Evolutionary conservation across 2,113 vertebrate species (phyloP).

Genomic region (Salvelinus fontinalis): DNA sequence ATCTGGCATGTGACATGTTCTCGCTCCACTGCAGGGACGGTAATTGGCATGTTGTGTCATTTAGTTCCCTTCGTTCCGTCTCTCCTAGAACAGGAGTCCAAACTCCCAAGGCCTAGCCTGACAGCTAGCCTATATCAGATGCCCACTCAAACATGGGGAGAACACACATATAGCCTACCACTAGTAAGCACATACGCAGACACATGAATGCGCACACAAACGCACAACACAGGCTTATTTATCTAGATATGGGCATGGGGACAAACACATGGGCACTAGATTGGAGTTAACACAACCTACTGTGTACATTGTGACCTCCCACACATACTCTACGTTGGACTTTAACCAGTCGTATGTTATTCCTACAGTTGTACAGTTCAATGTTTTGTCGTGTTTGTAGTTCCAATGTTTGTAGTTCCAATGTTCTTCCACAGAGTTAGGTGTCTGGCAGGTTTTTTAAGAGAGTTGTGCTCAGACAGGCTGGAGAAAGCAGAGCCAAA

Average conservation of each 20-base stretch:
- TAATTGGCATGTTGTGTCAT: not conserved
- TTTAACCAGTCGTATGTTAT: no score
- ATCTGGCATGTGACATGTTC: no score
- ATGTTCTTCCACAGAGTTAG: no score
- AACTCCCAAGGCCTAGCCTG: constrained; percentile 59
- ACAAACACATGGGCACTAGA: constrained; percentile 2
- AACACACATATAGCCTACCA: not conserved
- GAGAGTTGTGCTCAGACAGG: no score
- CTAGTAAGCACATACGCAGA: not conserved
- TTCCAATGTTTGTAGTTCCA: no score
- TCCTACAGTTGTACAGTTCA: no score
- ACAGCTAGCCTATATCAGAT: not conserved
- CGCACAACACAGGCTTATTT: not conserved
- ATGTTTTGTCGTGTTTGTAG: no score
- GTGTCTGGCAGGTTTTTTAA: no score
- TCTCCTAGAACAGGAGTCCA: constrained; percentile 49
- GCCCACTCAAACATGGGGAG: not conserved
- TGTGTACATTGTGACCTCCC: no score
- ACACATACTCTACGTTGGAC: no score
- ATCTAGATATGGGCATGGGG: not conserved
- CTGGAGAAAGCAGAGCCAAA: no score
- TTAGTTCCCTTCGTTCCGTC: not conserved
- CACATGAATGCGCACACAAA: not conserved
- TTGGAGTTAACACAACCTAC: not conserved
- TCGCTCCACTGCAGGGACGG: no score